Conservation (phyloP, 2,797 vertebrate genomes). For the Limnodromus scolopaceus region DNA sequence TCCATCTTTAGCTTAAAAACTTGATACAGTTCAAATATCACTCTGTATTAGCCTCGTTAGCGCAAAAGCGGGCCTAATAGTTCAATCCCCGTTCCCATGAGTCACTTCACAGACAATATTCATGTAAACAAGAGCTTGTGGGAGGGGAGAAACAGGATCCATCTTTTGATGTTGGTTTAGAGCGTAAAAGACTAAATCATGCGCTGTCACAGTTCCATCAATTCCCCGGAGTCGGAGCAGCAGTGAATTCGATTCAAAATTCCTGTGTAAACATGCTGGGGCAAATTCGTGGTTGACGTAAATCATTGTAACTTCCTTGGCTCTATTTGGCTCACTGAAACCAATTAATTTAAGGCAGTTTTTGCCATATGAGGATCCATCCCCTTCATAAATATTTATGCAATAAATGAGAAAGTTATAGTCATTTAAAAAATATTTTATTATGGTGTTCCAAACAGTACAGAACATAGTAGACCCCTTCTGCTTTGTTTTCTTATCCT, state of each 20-base stretch:
- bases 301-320: neutral
- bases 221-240: neutral
- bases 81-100: neutral
- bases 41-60: constrained; percentile 56
- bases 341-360: neutral
- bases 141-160: constrained; percentile 38
- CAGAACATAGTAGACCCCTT: neutral
- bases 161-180: constrained; percentile 10
- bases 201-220: neutral
- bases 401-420: neutral
- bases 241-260: constrained; percentile 14
- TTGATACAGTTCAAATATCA: constrained; percentile 54
- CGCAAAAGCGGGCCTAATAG: constrained; percentile 22
- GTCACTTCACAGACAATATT: constrained; percentile 28
- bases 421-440: neutral
- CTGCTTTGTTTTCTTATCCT: constrained; percentile 6
- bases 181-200: neutral
- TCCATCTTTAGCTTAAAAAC: constrained; percentile 62
- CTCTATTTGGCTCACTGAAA: neutral
- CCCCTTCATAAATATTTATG: constrained; percentile 1
- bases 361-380: neutral
- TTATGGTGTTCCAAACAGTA: neutral
- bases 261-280: constrained; percentile 22
- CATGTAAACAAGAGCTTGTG: constrained; percentile 38
- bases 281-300: neutral